These are phyloP conservation scores for Anser cygnoides DNA, from an alignment of 2,113 vertebrate species.

Conservation along the genomic window DNA sequence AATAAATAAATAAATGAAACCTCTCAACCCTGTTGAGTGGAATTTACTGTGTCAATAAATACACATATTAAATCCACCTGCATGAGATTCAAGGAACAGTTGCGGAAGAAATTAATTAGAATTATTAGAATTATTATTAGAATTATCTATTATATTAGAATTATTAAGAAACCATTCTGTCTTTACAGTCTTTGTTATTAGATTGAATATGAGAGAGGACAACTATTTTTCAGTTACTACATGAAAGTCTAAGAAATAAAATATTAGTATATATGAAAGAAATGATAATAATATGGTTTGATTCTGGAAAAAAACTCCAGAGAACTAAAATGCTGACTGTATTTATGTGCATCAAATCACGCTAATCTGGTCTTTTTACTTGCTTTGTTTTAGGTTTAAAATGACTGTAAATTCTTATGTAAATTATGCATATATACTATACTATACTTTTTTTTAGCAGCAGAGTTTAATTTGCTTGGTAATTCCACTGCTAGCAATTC, in stretches of 20 bases:
- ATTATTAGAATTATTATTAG: too few species aligned
- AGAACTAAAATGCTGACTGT: not conserved
- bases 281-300: not conserved
- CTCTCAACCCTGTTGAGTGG: not conserved
- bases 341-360: not conserved
- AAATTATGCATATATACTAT: not conserved
- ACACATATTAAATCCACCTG: not conserved
- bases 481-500: slow-evolving; percentile 1
- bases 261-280: not conserved
- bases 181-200: slow-evolving; percentile 26
- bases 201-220: not conserved
- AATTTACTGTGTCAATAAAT: slow-evolving; percentile 42
- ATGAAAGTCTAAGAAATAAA: slow-evolving; percentile 17
- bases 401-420: slow-evolving; percentile 8
- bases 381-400: slow-evolving; percentile 6
- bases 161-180: slow-evolving; percentile 29
- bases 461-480: not conserved
- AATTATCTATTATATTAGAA: too few species aligned
- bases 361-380: not conserved
- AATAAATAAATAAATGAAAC: not conserved
- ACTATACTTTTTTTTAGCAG: not conserved
- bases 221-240: not conserved
- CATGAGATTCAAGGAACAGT: not conserved
- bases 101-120: not conserved
- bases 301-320: not conserved